Evolutionary conservation across 2,113 vertebrate genomes (phyloP).

Genomic region (Rhadina sibilatrix): DNA sequence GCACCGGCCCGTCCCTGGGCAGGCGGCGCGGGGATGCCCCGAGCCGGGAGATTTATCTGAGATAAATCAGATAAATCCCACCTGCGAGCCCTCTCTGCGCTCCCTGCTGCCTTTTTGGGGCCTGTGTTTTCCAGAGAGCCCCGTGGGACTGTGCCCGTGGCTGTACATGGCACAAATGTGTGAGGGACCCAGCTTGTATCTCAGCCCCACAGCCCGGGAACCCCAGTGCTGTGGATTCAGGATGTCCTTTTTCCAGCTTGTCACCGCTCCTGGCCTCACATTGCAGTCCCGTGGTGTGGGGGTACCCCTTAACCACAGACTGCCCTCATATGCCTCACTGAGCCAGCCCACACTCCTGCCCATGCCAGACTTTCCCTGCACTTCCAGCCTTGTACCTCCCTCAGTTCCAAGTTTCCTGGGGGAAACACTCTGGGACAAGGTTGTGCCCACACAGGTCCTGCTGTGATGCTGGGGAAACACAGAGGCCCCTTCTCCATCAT

Average conservation of each 20-base stretch:
- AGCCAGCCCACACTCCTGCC: neutral
- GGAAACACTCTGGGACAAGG: neutral
- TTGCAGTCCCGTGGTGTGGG: neutral
- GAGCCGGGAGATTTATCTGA: neutral
- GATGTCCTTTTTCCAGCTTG: neutral
- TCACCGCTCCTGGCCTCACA: neutral
- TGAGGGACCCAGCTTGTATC: neutral
- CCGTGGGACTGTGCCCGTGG: neutral
- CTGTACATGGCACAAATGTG: no score
- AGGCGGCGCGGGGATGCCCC: neutral
- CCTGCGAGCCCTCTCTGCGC: rapidly evolving
- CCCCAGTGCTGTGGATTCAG: neutral
- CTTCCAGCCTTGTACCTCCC: neutral
- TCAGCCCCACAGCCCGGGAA: neutral
- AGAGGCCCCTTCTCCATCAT: rapidly evolving
- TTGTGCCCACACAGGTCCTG: neutral
- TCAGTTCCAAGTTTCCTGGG: rapidly evolving
- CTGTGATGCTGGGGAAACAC: neutral
- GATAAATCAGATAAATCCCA: neutral
- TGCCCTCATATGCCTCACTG: neutral
- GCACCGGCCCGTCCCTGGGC: neutral
- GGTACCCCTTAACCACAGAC: neutral
- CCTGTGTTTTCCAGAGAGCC: rapidly evolving
- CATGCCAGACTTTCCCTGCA: neutral
- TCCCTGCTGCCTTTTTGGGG: neutral